Evolutionary conservation across 1,140 invertebrate species (phyloP), one percentile per base, ranked within the genome.

Genomic region (Drosophila paulistorum): DNA sequence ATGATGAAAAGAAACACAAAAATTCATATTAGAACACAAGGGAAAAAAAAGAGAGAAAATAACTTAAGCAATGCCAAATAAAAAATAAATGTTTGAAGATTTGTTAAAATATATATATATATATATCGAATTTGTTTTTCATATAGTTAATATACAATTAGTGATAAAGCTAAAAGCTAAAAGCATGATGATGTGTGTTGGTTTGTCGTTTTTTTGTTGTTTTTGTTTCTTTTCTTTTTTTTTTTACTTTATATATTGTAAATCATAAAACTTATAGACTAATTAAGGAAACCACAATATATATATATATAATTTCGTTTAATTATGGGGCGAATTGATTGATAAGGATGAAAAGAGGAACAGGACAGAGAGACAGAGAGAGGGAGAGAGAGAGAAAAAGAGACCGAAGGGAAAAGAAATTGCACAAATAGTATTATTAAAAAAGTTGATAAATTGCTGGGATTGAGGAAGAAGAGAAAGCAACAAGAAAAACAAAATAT

Each of bases 241-340:
- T n/a, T n/a, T n/a, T n/a, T n/a, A n/a, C 17, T 30, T 6, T 30
- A 30, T 30, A 55, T 26, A 57, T 33, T n/a, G 14, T 55, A 65
- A 75, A 72, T 72, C 9, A 55, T 65, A 72, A 59, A 74, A 71
- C 83, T 86, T 86, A 86, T 70, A 63, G 45, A 71, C 83, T 86
- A 86, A 71, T 87, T 86, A 86, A 86, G 83, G 81, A 85, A 85
- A 85, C 81, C 82, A 85, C 74, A 81, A 72, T 81, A 77, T 75
- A 66, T 71, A 74, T 63, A 20, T 63, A 42, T 65, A 33, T 62
- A 51, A 23, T 51, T 51, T 51, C 20, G 17, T 11, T 23, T 11
- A 51, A 23, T 51, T 20, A 2, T 51, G 54, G 35, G 35, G 42
- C 63, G 60, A 54, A 11, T 51, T 51, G 74, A 37, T 51, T 33